Conservation (phyloP, 30 jellyfish, hydroid and myxozoan species). For the Sanderia malayensis region DNA sequence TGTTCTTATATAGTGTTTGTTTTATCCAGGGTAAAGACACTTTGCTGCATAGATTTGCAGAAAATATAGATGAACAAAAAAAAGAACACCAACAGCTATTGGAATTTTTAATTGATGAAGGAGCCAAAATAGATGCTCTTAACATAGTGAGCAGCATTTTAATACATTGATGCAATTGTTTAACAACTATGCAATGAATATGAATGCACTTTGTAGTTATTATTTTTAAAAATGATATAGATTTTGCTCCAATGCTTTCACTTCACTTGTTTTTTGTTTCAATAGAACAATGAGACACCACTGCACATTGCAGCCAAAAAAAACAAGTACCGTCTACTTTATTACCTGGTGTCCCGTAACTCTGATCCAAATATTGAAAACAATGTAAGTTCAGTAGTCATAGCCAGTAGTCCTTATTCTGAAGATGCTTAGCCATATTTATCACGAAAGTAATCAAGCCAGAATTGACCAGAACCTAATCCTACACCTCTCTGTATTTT, state of each 20-base stretch:
- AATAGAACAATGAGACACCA: conserved; percentile 41
- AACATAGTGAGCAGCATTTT: neutral
- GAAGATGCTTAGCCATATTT: no score
- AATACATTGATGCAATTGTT: no score
- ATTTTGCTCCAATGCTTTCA: no score
- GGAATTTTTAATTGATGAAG: conserved; percentile 5
- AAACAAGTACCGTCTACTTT: conserved; percentile 28
- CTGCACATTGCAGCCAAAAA: conserved; percentile 44
- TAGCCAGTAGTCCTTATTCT: no score
- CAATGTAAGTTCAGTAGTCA: no score
- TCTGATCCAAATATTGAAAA: conserved; percentile 8
- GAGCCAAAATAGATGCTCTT: neutral
- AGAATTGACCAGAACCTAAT: no score
- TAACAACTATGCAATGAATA: no score
- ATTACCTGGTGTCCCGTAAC: neutral
- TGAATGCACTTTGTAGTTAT: no score
- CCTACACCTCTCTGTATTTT: no score
- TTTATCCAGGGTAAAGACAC: conserved; percentile 31
- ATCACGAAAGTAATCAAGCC: no score
- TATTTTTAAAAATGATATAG: no score
- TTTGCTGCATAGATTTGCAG: conserved; percentile 17
- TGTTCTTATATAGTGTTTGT: no score
- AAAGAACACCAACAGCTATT: conserved; percentile 5
- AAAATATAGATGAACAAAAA: conserved; percentile 10
- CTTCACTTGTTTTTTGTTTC: neutral